Conservation (phyloP, 2,113 vertebrate genomes). For the Alethe diademata region DNA sequence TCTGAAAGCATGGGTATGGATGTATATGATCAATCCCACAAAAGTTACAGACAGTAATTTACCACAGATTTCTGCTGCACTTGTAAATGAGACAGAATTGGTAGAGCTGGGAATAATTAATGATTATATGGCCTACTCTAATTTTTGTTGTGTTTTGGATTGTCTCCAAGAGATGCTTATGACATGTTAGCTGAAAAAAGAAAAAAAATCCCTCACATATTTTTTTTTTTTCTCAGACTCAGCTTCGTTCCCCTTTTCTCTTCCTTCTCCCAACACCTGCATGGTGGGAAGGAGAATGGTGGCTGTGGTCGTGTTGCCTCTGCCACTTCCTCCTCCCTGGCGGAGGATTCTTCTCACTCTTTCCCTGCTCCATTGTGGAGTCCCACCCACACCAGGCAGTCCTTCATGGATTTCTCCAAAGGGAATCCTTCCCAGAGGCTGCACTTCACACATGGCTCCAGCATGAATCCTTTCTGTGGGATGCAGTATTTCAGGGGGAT, state of each 20-base stretch:
- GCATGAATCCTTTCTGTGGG: not conserved
- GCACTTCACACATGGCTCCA: not conserved
- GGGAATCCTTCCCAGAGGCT: not conserved
- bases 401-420: not conserved
- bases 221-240: not conserved
- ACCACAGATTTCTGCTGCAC: not conserved
- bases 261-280: not conserved
- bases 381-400: accelerated
- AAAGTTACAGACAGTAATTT: not conserved
- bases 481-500: not conserved
- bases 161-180: not conserved
- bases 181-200: not conserved
- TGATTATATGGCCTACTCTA: not conserved
- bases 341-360: not conserved
- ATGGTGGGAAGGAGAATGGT: not conserved
- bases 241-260: not conserved
- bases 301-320: not conserved
- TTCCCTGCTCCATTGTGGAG: accelerated
- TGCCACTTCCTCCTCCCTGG: accelerated
- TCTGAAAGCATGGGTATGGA: not conserved
- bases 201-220: not conserved
- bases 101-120: not conserved
- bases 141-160: not conserved
- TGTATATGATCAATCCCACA: not conserved
- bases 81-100: not conserved